Percentiles rank a stretch among this genome's conserved stretches.
These are phyloP conservation scores for Strigops habroptila DNA, from an alignment of 2,113 vertebrate species.

Conservation along the genomic window DNA sequence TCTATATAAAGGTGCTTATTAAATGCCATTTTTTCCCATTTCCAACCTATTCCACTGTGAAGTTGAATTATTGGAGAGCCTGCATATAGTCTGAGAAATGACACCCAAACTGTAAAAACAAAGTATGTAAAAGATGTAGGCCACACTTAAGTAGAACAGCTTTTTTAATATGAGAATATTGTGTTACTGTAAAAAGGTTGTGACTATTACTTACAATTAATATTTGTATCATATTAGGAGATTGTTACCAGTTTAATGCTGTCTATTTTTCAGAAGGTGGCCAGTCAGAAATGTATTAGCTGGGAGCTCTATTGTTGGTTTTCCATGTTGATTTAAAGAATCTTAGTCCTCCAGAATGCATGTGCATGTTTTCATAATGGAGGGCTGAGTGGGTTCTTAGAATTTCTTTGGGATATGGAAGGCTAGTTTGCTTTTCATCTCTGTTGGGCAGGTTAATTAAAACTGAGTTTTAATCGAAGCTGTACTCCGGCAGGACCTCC, in stretches of 20 bases:
- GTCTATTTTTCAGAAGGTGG: not conserved
- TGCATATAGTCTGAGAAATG: not conserved
- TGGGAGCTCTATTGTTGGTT: not conserved
- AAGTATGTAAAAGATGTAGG: not conserved
- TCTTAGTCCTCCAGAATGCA: not conserved
- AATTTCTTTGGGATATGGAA: not conserved
- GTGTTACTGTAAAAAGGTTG: not conserved
- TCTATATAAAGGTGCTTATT: not conserved
- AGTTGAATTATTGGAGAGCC: not conserved
- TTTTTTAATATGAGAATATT: not conserved
- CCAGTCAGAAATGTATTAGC: not conserved
- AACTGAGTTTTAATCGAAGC: not conserved
- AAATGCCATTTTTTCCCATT: not conserved
- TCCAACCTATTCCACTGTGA: not conserved
- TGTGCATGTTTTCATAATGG: not conserved
- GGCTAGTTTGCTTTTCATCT: not conserved
- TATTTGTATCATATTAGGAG: not conserved
- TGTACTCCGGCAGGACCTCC: not conserved
- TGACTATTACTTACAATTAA: not conserved
- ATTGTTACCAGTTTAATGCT: not conserved
- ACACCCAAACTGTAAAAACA: not conserved
- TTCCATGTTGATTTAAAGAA: not conserved
- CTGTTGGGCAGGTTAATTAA: not conserved
- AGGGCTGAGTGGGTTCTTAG: not conserved
- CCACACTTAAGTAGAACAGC: not conserved